Conservation (phyloP, 2,888 invertebrate genomes). For the Caenorhabditis sp. region DNA sequence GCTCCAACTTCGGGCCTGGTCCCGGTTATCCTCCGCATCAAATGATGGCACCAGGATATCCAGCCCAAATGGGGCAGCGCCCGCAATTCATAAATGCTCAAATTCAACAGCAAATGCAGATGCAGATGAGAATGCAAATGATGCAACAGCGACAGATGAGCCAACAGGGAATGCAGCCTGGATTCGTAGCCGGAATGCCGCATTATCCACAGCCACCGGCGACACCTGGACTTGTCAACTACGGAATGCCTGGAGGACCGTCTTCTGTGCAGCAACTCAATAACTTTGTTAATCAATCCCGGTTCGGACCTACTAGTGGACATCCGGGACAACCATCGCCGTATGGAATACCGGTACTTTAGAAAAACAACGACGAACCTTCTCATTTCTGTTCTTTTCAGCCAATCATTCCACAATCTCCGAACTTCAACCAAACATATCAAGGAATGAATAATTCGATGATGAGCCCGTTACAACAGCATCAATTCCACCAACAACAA, state of each 20-base stretch:
- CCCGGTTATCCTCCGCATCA: slow-evolving; percentile 17
- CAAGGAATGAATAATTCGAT: slow-evolving; percentile 30
- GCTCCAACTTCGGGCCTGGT: slow-evolving; percentile 25
- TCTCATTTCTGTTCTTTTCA: too few species aligned
- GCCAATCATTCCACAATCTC: slow-evolving; percentile 28
- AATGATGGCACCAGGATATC: slow-evolving; percentile 28
- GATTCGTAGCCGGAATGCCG: slow-evolving; percentile 34
- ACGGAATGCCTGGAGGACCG: slow-evolving; percentile 19
- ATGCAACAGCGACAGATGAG: slow-evolving; percentile 18
- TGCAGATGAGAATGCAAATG: slow-evolving; percentile 13
- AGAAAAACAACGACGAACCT: too few species aligned
- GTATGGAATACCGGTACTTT: slow-evolving; percentile 25
- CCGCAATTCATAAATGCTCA: neutral
- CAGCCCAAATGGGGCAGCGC: slow-evolving; percentile 5
- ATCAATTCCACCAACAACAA: slow-evolving; percentile 45
- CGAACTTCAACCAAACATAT: slow-evolving; percentile 31
- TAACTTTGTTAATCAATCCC: slow-evolving; percentile 58
- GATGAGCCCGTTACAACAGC: slow-evolving; percentile 44
- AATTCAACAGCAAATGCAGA: slow-evolving; percentile 18
- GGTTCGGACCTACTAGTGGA: slow-evolving; percentile 48
- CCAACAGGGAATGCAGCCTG: slow-evolving; percentile 14
- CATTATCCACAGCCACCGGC: slow-evolving; percentile 14
- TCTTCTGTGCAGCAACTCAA: slow-evolving; percentile 58
- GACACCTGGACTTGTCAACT: slow-evolving; percentile 6
- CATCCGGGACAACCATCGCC: slow-evolving; percentile 17